Evolutionary conservation across 92 coral and sea anemone genomes (phyloP), one percentile per base, ranked within the genome.

Genomic region (Anthopleura xanthogrammica): DNA sequence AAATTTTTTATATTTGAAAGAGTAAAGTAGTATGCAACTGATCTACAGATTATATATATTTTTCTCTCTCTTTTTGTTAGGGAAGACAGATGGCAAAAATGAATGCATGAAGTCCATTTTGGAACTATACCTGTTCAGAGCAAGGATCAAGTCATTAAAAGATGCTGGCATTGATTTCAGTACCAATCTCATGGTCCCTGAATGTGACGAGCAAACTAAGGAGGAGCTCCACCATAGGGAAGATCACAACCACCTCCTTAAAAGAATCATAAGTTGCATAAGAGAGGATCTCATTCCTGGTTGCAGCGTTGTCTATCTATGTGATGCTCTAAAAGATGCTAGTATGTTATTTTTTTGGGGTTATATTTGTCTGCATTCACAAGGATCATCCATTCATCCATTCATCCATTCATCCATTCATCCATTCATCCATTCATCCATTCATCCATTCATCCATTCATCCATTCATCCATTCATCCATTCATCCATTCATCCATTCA

Each of bases 241-340:
- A 81, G 89, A 92, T 71, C 96, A 90, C 72, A 92, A 87, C 75
- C 93, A 92, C 72, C 83, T 92, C 20, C 89, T 90, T 1, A 92
- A 92, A 62, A 70, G 93, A 39, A 85, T 85, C 17, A 46, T 73
- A 9, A 62, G 40, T 20, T 75, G 85, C 72, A 81, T 92, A 12
- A 86, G 91, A 57, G 93, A 78, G 72, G 95, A 85, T 3, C 66
- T 57, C 16, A 87, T 92, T 46, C 90, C 93, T 19, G 93, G 88
- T 12, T 24, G 82, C 11, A 78, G 83, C 50, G 57, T 88, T 19
- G 62, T 48, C 8, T 52, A 68, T 58, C 76, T 78, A 88, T 2
- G 77, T 65, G 85, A 81, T 55, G 94, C 97, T 12, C 42, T 88
- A 52, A 83, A 88, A 62, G 92, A 93, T 76, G 88, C 97, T 5